A percentile compares a stretch with the other conserved stretches of the same genome.
Conservation (phyloP, 2,797 vertebrate genomes). For the Sarcophilus harrisii region DNA sequence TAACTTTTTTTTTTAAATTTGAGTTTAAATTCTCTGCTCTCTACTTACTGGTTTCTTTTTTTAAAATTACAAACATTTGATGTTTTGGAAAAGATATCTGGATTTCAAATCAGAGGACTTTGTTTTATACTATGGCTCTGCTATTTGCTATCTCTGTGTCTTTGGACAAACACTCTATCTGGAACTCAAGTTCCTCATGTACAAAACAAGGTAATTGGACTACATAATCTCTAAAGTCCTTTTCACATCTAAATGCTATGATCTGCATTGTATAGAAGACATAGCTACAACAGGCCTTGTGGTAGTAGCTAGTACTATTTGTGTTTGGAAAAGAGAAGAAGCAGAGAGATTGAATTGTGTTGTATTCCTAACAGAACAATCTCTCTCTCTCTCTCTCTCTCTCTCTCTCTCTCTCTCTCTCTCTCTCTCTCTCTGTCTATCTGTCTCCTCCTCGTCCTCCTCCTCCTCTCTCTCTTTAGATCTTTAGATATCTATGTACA, state of each 20-base stretch:
- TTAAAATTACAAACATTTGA: neutral
- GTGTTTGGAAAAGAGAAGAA: neutral
- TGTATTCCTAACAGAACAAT: neutral
- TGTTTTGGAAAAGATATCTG: neutral
- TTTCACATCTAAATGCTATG: neutral
- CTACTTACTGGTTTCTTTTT: neutral
- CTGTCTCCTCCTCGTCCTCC: no score
- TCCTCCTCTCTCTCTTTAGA: no score
- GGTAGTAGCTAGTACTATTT: neutral
- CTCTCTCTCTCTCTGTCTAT: neutral
- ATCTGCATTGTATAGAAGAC: neutral
- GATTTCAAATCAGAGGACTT: neutral
- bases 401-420: neutral
- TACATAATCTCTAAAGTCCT: neutral
- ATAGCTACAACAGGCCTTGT: neutral
- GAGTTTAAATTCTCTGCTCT: neutral
- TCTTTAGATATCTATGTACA: no score
- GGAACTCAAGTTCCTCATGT: neutral
- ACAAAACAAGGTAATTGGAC: neutral
- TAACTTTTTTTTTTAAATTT: neutral
- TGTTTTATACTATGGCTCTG: neutral
- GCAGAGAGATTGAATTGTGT: neutral
- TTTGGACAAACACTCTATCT: neutral
- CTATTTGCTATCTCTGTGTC: neutral
- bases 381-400: neutral